Evolutionary conservation across 2,888 invertebrate genomes (phyloP), one percentile per base, ranked within the genome.

Genomic region (Leptinotarsa tumamoca): DNA sequence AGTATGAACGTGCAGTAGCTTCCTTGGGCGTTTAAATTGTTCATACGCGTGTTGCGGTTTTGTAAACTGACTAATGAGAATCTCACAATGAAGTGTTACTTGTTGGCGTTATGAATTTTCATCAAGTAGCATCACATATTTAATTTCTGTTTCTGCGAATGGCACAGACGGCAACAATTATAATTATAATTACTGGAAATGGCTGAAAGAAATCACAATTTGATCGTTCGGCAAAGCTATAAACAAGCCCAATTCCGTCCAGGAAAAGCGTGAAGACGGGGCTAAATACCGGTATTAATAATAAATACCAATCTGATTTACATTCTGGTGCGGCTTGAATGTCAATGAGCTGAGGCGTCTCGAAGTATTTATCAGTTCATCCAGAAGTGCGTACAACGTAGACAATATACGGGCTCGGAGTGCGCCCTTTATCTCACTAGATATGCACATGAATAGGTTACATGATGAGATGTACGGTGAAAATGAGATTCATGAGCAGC

Each of bases 181-280:
- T 43, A 43, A 43, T 21, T 21, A 21, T 21, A 21, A 21, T 21
- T 13, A 43, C 43, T 43, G 43, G 43, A 43, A 43, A 43, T 0
- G 43, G 10, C 43, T 10, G 10, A 43, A 43, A 43, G 43, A 3
- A 43, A 52, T 52, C 15, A 52, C 4, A 52, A 4, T 52, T 52
- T 52, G 17, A 52, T 52, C 5, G 5, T 52, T 84, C 85, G 84
- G 84, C 83, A 82, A 83, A 78, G 81, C 80, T 84, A 83, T 85
- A 86, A 86, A 87, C 79, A 83, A 83, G 80, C 84, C 84, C 80
- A 81, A 85, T 85, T 86, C 83, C 85, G 84, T 84, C 84, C 83
- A 85, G 83, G 81, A 83, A 82, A 82, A 79, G 81, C 80, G 83
- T 80, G 83, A 83, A 84, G 83, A 83, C 82, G 79, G 67, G 14